A percentile compares a stretch with the other conserved stretches of the same genome.
Conservation (phyloP, 2,888 invertebrate genomes). For the Exephanes ischioxanthus region DNA sequence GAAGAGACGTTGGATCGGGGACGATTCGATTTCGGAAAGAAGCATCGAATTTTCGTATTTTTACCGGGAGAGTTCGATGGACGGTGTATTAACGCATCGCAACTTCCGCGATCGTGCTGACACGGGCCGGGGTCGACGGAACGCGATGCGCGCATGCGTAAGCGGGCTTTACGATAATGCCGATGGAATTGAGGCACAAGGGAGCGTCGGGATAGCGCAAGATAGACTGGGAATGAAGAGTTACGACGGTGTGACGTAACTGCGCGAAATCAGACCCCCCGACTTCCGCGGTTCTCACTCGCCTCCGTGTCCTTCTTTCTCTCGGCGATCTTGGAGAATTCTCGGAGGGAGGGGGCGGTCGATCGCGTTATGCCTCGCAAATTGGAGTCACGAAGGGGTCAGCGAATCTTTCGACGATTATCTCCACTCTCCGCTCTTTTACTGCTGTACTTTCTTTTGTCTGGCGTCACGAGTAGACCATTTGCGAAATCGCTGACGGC, state of each 20-base stretch:
- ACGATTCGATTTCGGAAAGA: neutral
- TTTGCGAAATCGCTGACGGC: neutral
- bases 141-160: neutral
- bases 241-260: constrained; percentile 57
- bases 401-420: constrained; percentile 73
- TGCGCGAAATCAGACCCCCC: constrained; percentile 50
- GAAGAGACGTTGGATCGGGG: too few relatives aligned
- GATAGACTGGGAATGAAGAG: constrained; percentile 29
- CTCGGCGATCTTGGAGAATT: constrained; percentile 21
- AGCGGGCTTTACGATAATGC: constrained; percentile 30
- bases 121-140: constrained; percentile 17
- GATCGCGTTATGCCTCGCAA: constrained; percentile 57
- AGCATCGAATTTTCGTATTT: neutral
- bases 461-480: neutral
- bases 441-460: constrained; percentile 34
- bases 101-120: constrained; percentile 28
- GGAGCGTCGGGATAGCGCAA: constrained; percentile 51
- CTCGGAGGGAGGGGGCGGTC: constrained; percentile 32
- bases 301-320: constrained; percentile 33
- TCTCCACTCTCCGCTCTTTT: constrained; percentile 49
- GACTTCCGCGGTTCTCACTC: constrained; percentile 62
- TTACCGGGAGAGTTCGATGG: neutral
- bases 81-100: neutral
- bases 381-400: constrained; percentile 76
- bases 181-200: constrained; percentile 32